phyloP scores from a whole-genome alignment of 2,113 vertebrate species.

The Eurystomus gularis region DNA sequence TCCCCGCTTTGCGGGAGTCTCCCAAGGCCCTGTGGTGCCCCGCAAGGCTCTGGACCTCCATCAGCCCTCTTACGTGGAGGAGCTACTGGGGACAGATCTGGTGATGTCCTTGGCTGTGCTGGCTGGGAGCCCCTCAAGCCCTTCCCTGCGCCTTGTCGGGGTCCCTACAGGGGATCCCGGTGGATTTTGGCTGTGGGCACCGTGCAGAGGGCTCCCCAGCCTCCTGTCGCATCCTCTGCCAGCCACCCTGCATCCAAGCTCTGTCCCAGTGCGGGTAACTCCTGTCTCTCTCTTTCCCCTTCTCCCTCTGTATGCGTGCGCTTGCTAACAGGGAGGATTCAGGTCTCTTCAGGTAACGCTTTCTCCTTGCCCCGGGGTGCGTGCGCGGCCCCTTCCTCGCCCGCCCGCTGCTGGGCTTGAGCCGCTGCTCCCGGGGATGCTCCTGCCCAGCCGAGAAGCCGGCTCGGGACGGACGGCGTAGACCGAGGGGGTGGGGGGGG shows the following conservation, averaged over 20 bases:
- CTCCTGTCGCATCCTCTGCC: not conserved
- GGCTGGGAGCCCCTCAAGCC: not conserved
- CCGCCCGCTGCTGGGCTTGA: not conserved
- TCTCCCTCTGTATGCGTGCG: slow-evolving; percentile 71
- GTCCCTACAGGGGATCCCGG: not conserved
- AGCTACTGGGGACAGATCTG: not conserved
- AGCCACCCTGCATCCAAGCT: not conserved
- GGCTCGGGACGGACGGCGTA: not conserved
- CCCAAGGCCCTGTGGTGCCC: not conserved
- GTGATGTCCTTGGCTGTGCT: not conserved
- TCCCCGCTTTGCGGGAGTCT: not conserved
- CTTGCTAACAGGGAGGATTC: slow-evolving; percentile 96
- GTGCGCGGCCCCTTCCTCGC: not conserved
- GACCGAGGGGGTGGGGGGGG: too few relatives aligned
- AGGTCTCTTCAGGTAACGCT: slow-evolving; percentile 94
- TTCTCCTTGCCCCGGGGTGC: slow-evolving; percentile 28
- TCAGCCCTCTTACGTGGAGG: not conserved
- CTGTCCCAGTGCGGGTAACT: slow-evolving; percentile 62
- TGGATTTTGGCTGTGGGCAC: not conserved
- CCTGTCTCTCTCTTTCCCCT: slow-evolving; percentile 74
- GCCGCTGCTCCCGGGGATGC: not conserved
- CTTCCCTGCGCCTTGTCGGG: not conserved
- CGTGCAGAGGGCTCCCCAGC: not conserved
- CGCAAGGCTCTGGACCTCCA: not conserved
- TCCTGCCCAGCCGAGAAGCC: not conserved